A percentile compares a stretch with the other conserved stretches of the same genome.
These are phyloP conservation scores for Cephus rjabovi DNA, from an alignment of 2,888 invertebrate species.

Conservation along the genomic window DNA sequence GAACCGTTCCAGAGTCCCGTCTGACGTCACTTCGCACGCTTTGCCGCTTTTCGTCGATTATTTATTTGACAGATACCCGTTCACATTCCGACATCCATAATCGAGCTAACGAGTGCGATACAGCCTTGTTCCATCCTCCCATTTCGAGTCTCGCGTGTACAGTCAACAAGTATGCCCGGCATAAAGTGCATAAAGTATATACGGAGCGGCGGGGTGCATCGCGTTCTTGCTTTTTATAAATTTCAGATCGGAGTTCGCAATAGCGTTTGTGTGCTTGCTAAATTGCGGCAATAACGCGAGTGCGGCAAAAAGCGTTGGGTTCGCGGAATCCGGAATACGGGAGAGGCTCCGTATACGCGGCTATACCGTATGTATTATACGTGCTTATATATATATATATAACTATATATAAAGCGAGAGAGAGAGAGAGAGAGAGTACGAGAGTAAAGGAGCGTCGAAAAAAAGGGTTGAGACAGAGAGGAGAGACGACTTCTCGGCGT, in stretches of 20 bases:
- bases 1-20: conserved; percentile 32
- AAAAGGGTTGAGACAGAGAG: neutral
- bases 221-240: neutral
- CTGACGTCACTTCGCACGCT: conserved; percentile 36
- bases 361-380: neutral
- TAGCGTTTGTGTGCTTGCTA: conserved; percentile 42
- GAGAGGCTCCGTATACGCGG: conserved; percentile 11
- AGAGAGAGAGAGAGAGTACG: conserved; percentile 7
- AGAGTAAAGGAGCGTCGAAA: conserved; percentile 4
- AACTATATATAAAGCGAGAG: neutral
- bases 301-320: conserved; percentile 47
- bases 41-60: conserved; percentile 40
- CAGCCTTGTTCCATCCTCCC: neutral
- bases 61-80: conserved; percentile 45
- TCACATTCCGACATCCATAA: conserved; percentile 36
- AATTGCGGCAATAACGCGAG: conserved; percentile 53
- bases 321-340: conserved; percentile 51
- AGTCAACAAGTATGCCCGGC: neutral
- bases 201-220: neutral
- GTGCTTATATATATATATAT: neutral
- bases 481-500: neutral
- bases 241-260: neutral
- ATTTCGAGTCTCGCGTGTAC: neutral
- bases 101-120: conserved; percentile 5
- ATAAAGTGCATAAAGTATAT: conserved; percentile 14